Evolutionary conservation across 2,888 invertebrate genomes (phyloP), one percentile per base, ranked within the genome.

Genomic region (Sclerodermus sp.): DNA sequence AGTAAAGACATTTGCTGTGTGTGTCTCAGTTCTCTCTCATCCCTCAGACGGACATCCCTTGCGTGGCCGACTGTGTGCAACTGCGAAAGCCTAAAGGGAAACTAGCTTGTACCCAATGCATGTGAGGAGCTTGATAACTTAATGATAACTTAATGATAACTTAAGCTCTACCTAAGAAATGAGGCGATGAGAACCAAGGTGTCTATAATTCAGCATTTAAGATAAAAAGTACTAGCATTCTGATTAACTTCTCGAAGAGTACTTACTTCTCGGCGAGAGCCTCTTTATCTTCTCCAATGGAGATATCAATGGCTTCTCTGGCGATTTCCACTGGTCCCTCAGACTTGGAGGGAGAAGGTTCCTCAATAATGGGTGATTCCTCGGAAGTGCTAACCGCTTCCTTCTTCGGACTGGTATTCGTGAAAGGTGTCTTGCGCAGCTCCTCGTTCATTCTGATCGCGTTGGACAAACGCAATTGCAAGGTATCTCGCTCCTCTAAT

Each of bases 391-490:
- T 12, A 4, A 34, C 13, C 17, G 44, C 44, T 1, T 64, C 63
- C 32, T 63, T 61, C 38, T 42, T 55, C 1, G 57, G 58, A 15
- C 51, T 60, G n/a, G n/a, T n/a, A 13, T 42, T 34, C 9, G 61
- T 58, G 3, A 44, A 18, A 2, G 51, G 47, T 23, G n/a, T 32
- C 47, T 57, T 82, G 71, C 79, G 74, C 50, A 84, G 66, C 15
- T 85, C 83, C 74, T 91, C 92, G 61, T 87, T 87, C 32, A 88
- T 83, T 39, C 92, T 82, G 48, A 93, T 81, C 9, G 91, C 87
- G 69, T 91, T 90, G 0, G 93, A 93, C 6, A 94, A 78, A 58
- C 90, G 85, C 52, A 93, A 77, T 67, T 93, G 93, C 45, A 94
- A 77, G 0, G 90, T 90, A 70, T 94, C 93, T 46, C 93, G 83